phyloP scores from a whole-genome alignment of 2,113 vertebrate genomes.

The Penelope pileata region DNA sequence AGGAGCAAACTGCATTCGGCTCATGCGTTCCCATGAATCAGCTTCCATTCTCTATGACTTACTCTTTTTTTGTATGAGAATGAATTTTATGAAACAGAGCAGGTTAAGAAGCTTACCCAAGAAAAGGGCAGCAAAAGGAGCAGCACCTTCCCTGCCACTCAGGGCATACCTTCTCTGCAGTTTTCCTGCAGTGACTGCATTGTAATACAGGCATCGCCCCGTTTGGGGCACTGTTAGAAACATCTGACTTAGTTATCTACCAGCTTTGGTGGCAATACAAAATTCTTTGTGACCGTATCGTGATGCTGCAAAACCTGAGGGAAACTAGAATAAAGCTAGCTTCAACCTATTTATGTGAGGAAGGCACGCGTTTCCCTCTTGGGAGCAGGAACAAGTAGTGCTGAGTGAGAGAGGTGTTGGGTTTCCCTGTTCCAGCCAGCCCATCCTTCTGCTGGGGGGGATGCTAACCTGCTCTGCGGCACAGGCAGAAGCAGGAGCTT shows the following conservation, averaged over 20 bases:
- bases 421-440: not conserved
- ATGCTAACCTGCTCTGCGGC: not conserved
- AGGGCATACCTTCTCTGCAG: not conserved
- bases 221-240: not conserved
- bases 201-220: not conserved
- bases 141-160: not conserved
- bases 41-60: not conserved
- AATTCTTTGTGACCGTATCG: not conserved
- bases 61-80: not conserved
- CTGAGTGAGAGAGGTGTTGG: not conserved
- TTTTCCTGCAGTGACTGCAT: not conserved
- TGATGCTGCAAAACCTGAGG: not conserved
- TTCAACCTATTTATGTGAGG: not conserved
- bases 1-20: not conserved
- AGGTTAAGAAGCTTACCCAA: not conserved
- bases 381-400: not conserved
- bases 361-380: not conserved
- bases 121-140: not conserved
- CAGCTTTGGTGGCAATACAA: not conserved
- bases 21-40: not conserved
- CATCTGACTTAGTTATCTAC: not conserved
- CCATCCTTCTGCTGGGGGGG: not conserved
- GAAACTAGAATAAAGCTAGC: not conserved
- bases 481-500: not conserved
- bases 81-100: not conserved